phyloP scores from a whole-genome alignment of 1,140 invertebrate species.

The Drosophila sucinea region DNA sequence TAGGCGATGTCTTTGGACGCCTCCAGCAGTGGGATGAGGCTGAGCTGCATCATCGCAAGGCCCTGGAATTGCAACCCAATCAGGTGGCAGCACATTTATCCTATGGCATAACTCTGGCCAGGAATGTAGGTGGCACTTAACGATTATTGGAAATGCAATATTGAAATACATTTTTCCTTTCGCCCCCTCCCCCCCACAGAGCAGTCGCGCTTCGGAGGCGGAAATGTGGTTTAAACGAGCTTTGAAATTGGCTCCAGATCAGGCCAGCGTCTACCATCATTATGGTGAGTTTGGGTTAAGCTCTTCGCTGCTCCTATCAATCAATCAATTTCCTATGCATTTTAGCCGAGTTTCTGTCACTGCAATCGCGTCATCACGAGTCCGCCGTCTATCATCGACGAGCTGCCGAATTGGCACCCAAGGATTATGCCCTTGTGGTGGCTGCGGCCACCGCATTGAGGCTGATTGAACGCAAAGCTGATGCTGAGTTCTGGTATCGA shows the following conservation, averaged over 20 bases:
- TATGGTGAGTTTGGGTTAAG: slow-evolving; percentile 87
- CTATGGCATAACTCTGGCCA: slow-evolving; percentile 94
- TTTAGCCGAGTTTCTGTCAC: slow-evolving; percentile 93
- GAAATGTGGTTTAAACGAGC: slow-evolving; percentile 95
- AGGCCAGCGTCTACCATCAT: slow-evolving; percentile 92
- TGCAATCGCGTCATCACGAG: slow-evolving; percentile 90
- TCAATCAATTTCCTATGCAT: neutral
- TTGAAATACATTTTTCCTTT: neutral
- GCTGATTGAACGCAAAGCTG: slow-evolving; percentile 89
- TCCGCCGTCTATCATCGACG: slow-evolving; percentile 91
- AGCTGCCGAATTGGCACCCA: slow-evolving; percentile 89
- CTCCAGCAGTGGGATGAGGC: slow-evolving; percentile 91
- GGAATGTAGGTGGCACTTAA: slow-evolving; percentile 89
- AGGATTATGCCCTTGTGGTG: slow-evolving; percentile 92
- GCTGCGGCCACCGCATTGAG: slow-evolving; percentile 93
- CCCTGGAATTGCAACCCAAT: slow-evolving; percentile 91
- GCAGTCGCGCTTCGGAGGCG: slow-evolving; percentile 91
- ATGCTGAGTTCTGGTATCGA: slow-evolving; percentile 93
- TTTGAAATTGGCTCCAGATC: slow-evolving; percentile 90
- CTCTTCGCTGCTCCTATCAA: neutral
- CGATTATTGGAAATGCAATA: neutral
- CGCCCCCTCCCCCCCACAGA: slow-evolving; percentile 83
- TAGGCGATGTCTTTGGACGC: slow-evolving; percentile 92
- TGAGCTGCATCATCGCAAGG: slow-evolving; percentile 92
- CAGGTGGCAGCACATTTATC: slow-evolving; percentile 95